phyloP scores from a whole-genome alignment of 2,797 vertebrate species.

The Philypnodon macrostomus region DNA sequence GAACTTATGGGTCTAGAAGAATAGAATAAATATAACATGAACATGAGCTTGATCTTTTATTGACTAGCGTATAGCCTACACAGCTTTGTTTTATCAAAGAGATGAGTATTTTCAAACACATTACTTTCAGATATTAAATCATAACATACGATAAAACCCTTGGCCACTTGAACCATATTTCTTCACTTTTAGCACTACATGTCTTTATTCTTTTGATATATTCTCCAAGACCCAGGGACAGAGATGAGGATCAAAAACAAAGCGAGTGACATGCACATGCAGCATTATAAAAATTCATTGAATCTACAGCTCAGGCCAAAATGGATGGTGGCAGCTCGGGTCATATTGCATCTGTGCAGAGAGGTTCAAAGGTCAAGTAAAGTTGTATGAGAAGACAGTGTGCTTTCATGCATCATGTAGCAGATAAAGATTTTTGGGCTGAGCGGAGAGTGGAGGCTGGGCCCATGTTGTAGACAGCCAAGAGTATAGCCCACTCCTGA shows the following conservation, averaged over 20 bases:
- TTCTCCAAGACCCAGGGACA: slow-evolving; percentile 53
- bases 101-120: neutral
- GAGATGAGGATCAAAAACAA: slow-evolving; percentile 51
- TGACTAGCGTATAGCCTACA: too few species aligned
- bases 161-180: slow-evolving; percentile 2
- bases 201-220: slow-evolving; percentile 27
- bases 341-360: slow-evolving; percentile 91
- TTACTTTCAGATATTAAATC: slow-evolving; percentile 4
- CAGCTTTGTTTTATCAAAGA: neutral
- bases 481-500: too few species aligned
- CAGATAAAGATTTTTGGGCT: slow-evolving; percentile 86
- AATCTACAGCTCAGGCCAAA: slow-evolving; percentile 89
- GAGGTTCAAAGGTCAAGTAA: slow-evolving; percentile 84
- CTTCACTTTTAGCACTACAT: slow-evolving; percentile 2
- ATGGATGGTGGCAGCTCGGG: slow-evolving; percentile 92
- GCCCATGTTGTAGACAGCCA: too few species aligned
- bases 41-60: neutral
- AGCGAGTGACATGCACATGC: slow-evolving; percentile 53
- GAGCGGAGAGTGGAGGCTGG: slow-evolving; percentile 37
- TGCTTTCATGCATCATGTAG: slow-evolving; percentile 98
- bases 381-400: slow-evolving; percentile 90
- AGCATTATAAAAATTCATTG: slow-evolving; percentile 99
- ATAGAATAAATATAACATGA: neutral
- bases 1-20: too few species aligned
- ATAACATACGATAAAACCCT: slow-evolving; percentile 10